Percentiles rank a stretch among this genome's conserved stretches.
Evolutionary conservation across 1,140 invertebrate genomes (phyloP).

Genomic region (Hylaeus anthracinus): DNA sequence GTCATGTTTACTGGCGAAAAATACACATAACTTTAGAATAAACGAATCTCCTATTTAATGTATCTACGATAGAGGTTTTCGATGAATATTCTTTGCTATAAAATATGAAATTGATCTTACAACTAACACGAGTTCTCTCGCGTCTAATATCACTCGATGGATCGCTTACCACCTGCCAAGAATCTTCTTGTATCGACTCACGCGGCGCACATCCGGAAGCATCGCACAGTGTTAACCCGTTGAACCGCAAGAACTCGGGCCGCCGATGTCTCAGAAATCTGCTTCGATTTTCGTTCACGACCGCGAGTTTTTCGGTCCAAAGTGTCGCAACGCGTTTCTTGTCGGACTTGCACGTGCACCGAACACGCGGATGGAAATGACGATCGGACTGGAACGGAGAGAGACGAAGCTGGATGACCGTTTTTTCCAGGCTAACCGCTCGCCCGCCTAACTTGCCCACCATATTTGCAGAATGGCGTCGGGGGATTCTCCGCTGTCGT

Average conservation of each 20-base stretch:
- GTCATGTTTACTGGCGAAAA: conserved; percentile 5
- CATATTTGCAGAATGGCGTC: conserved; percentile 66
- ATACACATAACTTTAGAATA: no score
- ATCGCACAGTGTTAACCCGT: background rate
- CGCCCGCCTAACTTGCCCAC: conserved; percentile 62
- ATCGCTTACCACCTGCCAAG: no score
- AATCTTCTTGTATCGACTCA: no score
- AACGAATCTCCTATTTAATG: no score
- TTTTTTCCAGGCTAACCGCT: background rate
- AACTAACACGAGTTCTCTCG: no score
- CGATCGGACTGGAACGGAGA: conserved; percentile 2
- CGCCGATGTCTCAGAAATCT: background rate
- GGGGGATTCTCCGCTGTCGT: conserved; percentile 61
- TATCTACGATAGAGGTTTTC: no score
- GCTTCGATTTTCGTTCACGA: background rate
- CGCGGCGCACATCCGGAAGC: no score
- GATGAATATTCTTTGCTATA: no score
- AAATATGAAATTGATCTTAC: no score
- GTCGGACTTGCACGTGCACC: background rate
- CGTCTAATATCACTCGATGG: no score
- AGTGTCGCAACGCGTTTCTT: conserved; percentile 7
- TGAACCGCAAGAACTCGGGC: background rate
- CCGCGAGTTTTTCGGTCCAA: background rate
- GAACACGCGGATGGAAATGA: conserved; percentile 18
- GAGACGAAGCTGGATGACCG: background rate